These are phyloP conservation scores for Drosophila athabasca DNA, from an alignment of 1,140 invertebrate species.

Conservation along the genomic window DNA sequence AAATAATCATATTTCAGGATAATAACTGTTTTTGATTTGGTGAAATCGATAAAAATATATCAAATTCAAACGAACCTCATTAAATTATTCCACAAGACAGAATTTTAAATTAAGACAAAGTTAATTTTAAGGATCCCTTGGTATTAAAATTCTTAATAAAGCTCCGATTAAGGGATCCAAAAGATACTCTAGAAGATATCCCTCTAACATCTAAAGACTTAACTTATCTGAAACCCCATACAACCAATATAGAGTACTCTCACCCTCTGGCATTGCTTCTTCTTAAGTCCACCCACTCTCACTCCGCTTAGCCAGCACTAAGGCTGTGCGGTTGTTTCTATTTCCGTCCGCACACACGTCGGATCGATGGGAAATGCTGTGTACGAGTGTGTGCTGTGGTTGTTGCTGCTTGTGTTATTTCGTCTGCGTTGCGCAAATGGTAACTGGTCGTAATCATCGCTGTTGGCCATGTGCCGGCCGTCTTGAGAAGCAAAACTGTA, in stretches of 20 bases:
- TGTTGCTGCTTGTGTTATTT: constrained; percentile 46
- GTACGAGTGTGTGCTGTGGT: constrained; percentile 31
- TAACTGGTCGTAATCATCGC: constrained; percentile 55
- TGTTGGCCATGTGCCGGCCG: constrained; percentile 27
- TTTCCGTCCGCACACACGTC: constrained; percentile 53
- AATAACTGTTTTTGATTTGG: not conserved
- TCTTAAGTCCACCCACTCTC: constrained; percentile 34
- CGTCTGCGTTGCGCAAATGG: constrained; percentile 69
- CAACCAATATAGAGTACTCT: constrained; percentile 29
- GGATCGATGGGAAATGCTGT: constrained; percentile 42
- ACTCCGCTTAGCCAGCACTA: constrained; percentile 18
- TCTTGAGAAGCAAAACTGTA: constrained; percentile 63
- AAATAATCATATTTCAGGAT: no score
- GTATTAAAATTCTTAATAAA: no score
- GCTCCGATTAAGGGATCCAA: no score
- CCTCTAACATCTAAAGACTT: constrained; percentile 9
- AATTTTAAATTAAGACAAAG: not conserved
- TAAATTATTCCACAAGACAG: no score
- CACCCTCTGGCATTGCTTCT: not conserved
- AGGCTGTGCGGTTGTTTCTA: constrained; percentile 40
- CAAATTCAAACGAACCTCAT: no score
- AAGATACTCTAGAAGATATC: no score
- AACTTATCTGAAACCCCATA: constrained; percentile 26
- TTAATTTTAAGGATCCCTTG: not conserved
- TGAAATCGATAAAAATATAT: not conserved